phyloP scores from a whole-genome alignment of 2,797 vertebrate species.

The Megalops cyprinoides region DNA sequence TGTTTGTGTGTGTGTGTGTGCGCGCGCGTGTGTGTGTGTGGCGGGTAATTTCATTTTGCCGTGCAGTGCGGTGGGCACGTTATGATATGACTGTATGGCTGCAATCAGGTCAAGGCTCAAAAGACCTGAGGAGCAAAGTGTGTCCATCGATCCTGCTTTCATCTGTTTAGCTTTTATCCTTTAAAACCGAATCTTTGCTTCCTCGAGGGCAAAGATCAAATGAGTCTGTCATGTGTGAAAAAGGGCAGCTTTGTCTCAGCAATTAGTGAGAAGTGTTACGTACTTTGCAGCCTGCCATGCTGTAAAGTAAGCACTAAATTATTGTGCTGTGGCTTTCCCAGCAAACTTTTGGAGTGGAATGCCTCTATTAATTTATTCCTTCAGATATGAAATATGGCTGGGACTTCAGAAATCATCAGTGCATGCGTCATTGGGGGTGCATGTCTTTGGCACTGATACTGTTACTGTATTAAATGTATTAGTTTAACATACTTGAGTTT shows the following conservation, averaged over 20 bases:
- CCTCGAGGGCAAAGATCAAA: conserved; percentile 15
- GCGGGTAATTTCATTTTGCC: conserved; percentile 26
- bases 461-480: background rate
- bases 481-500: background rate
- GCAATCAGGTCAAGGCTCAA: conserved; percentile 28
- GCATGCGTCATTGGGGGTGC: background rate
- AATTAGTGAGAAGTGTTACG: background rate
- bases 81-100: conserved; percentile 7
- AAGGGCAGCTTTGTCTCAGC: background rate
- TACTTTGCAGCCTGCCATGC: background rate
- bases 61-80: conserved; percentile 4
- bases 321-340: background rate
- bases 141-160: conserved; percentile 17
- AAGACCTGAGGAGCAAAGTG: conserved; percentile 1
- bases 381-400: background rate
- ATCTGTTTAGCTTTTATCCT: background rate
- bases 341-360: background rate
- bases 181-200: conserved; percentile 3
- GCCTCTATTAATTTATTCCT: background rate
- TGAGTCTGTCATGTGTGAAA: conserved; percentile 8
- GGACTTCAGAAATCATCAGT: background rate
- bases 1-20: background rate
- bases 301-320: background rate
- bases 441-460: background rate
- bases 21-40: background rate